These are phyloP conservation scores for Pseudanteris insignis DNA, from an alignment of 2,888 invertebrate species.

Conservation along the genomic window DNA sequence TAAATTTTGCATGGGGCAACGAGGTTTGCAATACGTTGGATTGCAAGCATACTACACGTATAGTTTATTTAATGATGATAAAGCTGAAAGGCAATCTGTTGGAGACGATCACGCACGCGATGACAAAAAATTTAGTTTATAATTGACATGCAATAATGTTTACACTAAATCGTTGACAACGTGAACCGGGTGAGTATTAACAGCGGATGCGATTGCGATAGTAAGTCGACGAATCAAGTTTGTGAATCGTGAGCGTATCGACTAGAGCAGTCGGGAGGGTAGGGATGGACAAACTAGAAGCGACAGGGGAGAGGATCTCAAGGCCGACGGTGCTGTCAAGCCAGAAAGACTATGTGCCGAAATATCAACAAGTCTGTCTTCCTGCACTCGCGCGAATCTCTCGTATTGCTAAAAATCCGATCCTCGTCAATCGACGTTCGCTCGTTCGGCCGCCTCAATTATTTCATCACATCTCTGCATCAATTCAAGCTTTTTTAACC, in stretches of 20 bases:
- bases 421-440: too few species aligned
- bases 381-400: slow-evolving; percentile 33
- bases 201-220: slow-evolving; percentile 29
- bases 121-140: too few species aligned
- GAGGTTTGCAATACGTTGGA: neutral
- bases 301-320: slow-evolving; percentile 55
- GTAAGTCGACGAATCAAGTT: slow-evolving; percentile 24
- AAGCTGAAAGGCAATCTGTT: neutral
- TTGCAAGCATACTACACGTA: neutral
- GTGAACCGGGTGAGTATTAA: slow-evolving; percentile 18
- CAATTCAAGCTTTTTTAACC: too few species aligned
- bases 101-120: slow-evolving; percentile 2
- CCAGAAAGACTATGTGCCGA: slow-evolving; percentile 49
- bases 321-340: slow-evolving; percentile 62
- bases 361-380: slow-evolving; percentile 46
- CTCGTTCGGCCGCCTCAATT: too few species aligned
- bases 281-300: slow-evolving; percentile 44
- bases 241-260: slow-evolving; percentile 34
- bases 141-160: slow-evolving; percentile 7
- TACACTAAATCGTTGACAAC: slow-evolving; percentile 10
- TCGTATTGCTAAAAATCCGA: slow-evolving; percentile 14
- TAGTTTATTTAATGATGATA: neutral
- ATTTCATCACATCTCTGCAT: too few species aligned
- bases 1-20: too few species aligned
- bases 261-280: slow-evolving; percentile 32